Evolutionary conservation across 2,888 invertebrate genomes (phyloP).

Genomic region (Meliscaeva auricollis): DNA sequence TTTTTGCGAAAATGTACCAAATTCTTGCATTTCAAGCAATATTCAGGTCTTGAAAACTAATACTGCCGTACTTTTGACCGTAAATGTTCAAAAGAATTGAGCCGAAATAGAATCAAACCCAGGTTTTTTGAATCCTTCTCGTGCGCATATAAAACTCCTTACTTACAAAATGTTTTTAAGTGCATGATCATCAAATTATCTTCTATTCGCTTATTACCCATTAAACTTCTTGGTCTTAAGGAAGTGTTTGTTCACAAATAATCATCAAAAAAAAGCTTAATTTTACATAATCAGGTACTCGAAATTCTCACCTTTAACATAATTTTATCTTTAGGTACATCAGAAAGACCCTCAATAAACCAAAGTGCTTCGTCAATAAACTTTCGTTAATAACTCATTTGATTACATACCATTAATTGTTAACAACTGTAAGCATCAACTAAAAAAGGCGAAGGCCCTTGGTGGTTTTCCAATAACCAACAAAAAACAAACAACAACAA

Average conservation of each 20-base stretch:
- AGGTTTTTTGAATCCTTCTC: no score
- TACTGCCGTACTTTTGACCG: no score
- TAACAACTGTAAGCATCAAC: background rate
- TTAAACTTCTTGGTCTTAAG: background rate
- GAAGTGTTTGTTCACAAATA: background rate
- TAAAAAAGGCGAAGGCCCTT: background rate
- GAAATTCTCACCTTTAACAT: background rate
- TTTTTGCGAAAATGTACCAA: no score
- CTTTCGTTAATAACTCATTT: conserved; percentile 7
- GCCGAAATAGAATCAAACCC: no score
- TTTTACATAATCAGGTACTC: background rate
- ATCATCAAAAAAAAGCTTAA: background rate
- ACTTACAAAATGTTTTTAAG: no score
- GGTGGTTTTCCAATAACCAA: conserved; percentile 6
- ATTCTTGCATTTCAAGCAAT: no score
- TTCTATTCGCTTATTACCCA: background rate
- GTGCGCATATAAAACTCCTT: no score
- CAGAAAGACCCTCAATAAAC: conserved; percentile 1
- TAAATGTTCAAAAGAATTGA: no score
- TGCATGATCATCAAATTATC: no score
- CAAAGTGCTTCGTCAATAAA: conserved; percentile 17
- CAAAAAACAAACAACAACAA: background rate
- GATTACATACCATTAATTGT: conserved; percentile 4
- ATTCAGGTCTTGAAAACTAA: no score
- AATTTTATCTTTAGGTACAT: background rate